These are phyloP conservation scores for Tamandua tetradactyla DNA, from an alignment of 2,797 vertebrate species.

Conservation along the genomic window DNA sequence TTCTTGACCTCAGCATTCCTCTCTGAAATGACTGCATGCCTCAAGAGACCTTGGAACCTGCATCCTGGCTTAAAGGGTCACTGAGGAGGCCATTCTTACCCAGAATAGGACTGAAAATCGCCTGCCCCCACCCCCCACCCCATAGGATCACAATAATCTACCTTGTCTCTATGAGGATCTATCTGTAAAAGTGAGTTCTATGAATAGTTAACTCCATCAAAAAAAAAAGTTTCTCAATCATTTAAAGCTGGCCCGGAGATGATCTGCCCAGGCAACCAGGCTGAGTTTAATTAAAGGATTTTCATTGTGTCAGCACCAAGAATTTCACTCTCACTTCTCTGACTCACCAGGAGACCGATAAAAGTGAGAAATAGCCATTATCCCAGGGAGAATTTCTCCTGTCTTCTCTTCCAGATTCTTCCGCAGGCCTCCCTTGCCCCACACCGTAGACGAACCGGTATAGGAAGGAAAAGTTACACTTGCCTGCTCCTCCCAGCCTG, in stretches of 20 bases:
- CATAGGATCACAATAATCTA: not conserved
- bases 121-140: too few species aligned
- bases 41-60: not conserved
- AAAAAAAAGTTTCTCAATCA: not conserved
- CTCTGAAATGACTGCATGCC: not conserved
- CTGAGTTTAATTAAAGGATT: constrained; percentile 31
- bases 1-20: not conserved
- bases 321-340: not conserved
- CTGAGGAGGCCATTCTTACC: not conserved
- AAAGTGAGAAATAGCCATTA: not conserved
- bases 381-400: not conserved
- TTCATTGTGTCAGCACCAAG: not conserved
- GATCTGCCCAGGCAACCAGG: not conserved
- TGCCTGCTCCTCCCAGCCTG: not conserved
- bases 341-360: not conserved
- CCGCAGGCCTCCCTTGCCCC: not conserved
- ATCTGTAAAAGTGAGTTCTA: not conserved
- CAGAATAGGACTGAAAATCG: not conserved
- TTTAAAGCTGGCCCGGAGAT: not conserved
- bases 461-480: not conserved
- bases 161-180: not conserved
- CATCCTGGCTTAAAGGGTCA: not conserved
- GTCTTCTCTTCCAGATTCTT: not conserved
- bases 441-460: not conserved
- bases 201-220: not conserved